Evolutionary conservation across 2,113 vertebrate genomes (phyloP), one percentile per base, ranked within the genome.

Genomic region (Corvus cornix): DNA sequence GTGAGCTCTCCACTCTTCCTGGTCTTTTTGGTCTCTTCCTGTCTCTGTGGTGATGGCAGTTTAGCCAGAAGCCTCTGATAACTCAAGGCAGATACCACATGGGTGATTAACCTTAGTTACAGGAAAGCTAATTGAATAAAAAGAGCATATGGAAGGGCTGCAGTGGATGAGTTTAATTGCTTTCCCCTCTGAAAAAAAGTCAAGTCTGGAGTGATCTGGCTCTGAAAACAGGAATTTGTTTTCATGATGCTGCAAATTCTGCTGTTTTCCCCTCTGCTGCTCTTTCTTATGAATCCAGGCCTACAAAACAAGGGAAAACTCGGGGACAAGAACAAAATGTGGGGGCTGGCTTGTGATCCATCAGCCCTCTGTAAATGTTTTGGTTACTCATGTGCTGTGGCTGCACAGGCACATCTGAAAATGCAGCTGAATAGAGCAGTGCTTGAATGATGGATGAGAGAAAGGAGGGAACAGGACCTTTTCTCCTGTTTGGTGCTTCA

Each of bases 41-140:
- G 46, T 79, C 20, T 85, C 59, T 77, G 27, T 66, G 58, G 16
- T 94, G 55, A 58, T 77, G 35, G 39, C 60, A 81, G 52, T 64
- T 86, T 31, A 81, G 48, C 72, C 64, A 88, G 85, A 86, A 93
- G 56, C 48, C 56, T 81, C 83, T 78, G 53, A 77, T 77, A 77
- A 84, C 60, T 92, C 23, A 35, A 84, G 72, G 83, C 93, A 95
- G 92, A 90, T 84, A 91, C 10, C 55, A 43, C 33, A 39, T 86
- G 55, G 68, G 41, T 0, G 21, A 81, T 93, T 93, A 96, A 93
- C 52, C 68, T 88, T 52, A 86, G 67, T 74, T 93, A 88, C 26
- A 83, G 44, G 69, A 86, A 93, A 93, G 52, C 37, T 92, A 94
- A 94, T 94, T 94, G 33, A 92, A 94, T 96, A 49, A 95, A 90